Conservation (phyloP, 2,888 invertebrate species). For the Carpatolechia fugitivella region DNA sequence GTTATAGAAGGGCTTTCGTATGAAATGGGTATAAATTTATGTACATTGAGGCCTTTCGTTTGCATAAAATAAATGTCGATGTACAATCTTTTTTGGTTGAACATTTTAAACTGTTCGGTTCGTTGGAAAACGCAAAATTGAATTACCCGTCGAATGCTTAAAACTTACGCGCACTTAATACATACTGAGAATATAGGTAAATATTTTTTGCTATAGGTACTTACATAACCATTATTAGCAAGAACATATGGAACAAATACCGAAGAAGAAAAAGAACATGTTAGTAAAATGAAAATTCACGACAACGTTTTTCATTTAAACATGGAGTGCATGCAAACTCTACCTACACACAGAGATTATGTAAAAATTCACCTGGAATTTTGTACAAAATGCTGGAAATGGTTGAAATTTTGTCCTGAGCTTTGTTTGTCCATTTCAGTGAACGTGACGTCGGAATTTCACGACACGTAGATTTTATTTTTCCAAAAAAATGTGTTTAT, state of each 20-base stretch:
- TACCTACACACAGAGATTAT: background rate
- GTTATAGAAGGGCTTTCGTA: constrained; percentile 44
- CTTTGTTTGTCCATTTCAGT: background rate
- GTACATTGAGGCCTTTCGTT: constrained; percentile 39
- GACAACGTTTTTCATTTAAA: background rate
- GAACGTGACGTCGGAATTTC: background rate
- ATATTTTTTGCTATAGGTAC: too few relatives aligned
- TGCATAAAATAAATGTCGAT: constrained; percentile 32
- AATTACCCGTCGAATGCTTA: background rate
- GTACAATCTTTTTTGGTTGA: constrained; percentile 2
- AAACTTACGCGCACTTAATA: too few relatives aligned
- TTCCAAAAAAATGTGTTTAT: too few relatives aligned
- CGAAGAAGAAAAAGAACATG: too few relatives aligned
- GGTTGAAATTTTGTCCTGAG: background rate
- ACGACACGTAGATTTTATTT: background rate
- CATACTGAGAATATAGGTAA: too few relatives aligned
- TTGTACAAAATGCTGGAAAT: background rate
- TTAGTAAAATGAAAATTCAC: too few relatives aligned
- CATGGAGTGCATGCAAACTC: background rate
- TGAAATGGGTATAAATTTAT: constrained; percentile 65
- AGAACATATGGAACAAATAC: too few relatives aligned
- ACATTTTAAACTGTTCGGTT: background rate
- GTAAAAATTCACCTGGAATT: background rate
- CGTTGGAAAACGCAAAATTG: background rate
- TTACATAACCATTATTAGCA: too few relatives aligned